These are phyloP conservation scores for Rhabditoides inermis DNA, from an alignment of 2,888 invertebrate species.

Conservation along the genomic window DNA sequence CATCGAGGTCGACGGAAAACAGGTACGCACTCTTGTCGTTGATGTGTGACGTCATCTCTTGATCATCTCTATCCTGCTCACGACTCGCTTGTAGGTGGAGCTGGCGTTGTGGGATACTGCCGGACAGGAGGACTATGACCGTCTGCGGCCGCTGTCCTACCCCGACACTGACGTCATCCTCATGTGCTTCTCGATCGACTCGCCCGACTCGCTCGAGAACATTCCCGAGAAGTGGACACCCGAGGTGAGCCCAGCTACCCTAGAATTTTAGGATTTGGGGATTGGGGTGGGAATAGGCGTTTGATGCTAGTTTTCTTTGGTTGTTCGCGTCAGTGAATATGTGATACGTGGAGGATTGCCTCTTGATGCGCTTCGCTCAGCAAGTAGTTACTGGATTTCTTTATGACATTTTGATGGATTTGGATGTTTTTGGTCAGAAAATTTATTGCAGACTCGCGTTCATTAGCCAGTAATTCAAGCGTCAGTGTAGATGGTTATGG, in stretches of 20 bases:
- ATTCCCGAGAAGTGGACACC: conserved; percentile 99
- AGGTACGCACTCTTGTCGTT: conserved; percentile 51
- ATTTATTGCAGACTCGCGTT: too few relatives aligned
- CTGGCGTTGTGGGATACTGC: conserved; percentile 98
- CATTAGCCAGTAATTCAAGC: too few relatives aligned
- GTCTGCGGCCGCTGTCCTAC: conserved; percentile 87
- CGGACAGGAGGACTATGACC: conserved; percentile 78
- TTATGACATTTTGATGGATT: too few relatives aligned
- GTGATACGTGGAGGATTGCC: not conserved
- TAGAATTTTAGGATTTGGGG: not conserved
- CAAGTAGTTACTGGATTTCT: too few relatives aligned
- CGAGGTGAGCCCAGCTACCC: conserved; percentile 62
- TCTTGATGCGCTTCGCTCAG: too few relatives aligned
- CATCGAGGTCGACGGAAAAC: conserved; percentile 94
- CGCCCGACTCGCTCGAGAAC: conserved; percentile 96
- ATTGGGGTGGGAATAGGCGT: too few relatives aligned
- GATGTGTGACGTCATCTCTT: not conserved
- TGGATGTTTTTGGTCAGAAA: too few relatives aligned
- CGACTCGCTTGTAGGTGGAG: conserved; percentile 93
- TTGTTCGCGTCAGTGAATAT: not conserved
- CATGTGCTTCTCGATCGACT: conserved; percentile 99
- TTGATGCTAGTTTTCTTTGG: not conserved
- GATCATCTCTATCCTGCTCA: not conserved
- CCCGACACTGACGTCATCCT: conserved; percentile 98
- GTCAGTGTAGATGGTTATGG: too few relatives aligned